phyloP scores from a whole-genome alignment of 2,888 invertebrate genomes.

The Kryphioiulus occultus region DNA sequence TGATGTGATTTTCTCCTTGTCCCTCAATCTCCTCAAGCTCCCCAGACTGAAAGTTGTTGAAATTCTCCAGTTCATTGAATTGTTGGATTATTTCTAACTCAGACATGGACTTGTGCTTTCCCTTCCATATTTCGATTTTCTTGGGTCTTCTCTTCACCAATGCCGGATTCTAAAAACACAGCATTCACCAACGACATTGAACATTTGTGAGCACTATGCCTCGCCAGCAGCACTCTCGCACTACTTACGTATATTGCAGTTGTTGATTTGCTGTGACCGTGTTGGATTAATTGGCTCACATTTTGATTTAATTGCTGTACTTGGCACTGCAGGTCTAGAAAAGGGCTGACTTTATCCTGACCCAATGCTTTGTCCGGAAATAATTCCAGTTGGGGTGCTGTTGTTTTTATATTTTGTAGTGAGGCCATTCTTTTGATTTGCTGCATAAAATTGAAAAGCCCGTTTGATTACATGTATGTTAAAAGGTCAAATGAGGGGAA shows the following conservation, averaged over 20 bases:
- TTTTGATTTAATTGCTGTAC: background rate
- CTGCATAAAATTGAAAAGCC: background rate
- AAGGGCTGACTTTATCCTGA: background rate
- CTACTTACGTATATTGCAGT: background rate
- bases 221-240: too few species aligned
- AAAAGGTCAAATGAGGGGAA: background rate
- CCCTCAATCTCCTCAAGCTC: background rate
- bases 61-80: background rate
- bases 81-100: conserved; percentile 4
- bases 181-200: background rate
- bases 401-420: background rate
- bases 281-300: background rate
- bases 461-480: background rate
- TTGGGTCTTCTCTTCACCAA: background rate
- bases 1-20: background rate
- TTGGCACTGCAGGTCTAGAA: background rate
- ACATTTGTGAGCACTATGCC: too few species aligned
- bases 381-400: background rate
- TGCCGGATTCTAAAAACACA: background rate
- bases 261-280: background rate
- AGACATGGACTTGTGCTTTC: background rate
- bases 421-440: background rate
- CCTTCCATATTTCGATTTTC: background rate
- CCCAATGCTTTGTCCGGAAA: background rate
- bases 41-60: background rate